Conservation (phyloP, 2,797 vertebrate species). For the Borostomias antarcticus region DNA sequence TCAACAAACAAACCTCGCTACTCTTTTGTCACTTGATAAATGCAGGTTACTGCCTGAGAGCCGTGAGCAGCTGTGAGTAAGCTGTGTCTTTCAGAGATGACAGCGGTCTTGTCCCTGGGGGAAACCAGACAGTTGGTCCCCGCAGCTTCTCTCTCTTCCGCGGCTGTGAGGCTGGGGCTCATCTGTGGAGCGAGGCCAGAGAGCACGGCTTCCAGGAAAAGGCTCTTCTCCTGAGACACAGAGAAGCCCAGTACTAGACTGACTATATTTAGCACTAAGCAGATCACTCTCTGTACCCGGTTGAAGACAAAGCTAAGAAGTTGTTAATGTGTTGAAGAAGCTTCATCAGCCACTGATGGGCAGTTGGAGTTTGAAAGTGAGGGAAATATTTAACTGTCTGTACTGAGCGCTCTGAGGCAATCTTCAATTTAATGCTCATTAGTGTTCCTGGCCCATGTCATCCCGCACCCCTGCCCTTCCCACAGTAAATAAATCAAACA, state of each 20-base stretch:
- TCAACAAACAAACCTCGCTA: not conserved
- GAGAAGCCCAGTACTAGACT: not conserved
- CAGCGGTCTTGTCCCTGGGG: not conserved
- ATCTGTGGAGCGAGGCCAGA: not conserved
- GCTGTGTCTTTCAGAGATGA: constrained; percentile 1
- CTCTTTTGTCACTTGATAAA: not conserved
- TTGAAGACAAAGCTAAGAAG: not conserved
- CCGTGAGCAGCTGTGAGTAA: not conserved
- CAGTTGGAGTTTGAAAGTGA: not conserved
- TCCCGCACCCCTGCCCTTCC: constrained; percentile 17
- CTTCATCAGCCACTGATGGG: not conserved
- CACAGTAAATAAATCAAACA: constrained; percentile 40
- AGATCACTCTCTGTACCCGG: not conserved
- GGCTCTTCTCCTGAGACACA: not conserved
- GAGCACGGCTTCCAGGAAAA: not conserved
- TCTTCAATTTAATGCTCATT: constrained; percentile 13
- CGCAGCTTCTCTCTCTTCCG: not conserved
- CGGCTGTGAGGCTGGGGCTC: not conserved
- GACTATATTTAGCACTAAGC: not conserved
- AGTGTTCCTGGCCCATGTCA: not conserved
- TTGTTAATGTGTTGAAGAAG: not conserved
- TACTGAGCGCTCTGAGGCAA: constrained; percentile 20
- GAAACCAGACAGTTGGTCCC: not conserved
- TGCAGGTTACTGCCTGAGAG: too few species aligned
- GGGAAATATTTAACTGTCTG: not conserved